Base-by-base conservation (phyloP, 2,888 invertebrate genomes). In the Volucella inanis region DNA sequence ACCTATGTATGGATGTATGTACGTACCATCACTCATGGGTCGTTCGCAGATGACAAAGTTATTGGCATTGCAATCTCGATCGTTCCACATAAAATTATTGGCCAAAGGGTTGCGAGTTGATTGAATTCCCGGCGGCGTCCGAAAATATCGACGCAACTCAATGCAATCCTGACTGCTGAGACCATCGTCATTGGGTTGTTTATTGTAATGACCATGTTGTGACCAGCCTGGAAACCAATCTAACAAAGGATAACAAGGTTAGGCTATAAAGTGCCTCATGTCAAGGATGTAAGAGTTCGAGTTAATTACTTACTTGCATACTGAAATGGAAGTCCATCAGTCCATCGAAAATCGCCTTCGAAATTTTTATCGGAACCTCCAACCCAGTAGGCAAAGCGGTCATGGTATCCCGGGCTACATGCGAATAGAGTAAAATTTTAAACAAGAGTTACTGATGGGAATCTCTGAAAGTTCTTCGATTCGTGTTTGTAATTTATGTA, bases 221-320 rank as follows among this genome's bases (percentile, higher is more conserved):
- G 94, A 93, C 96, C 96, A 96, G 0, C 96, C 96, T 4, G 95
- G 95, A 90, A 96, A 97, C 97, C 97, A 97, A 91, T 96, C 96
- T 97, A 90, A 18, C 18, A 54, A 1, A 41, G 57, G 52, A 72
- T 57, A 88, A 87, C 86, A 87, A 79, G 88, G 49, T 74, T 39
- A 49, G 14, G 3, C 8, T 9, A 65, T 41, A 31, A 31, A 31
- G 31, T 18, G 49, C 10, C 6, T 15, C 15, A 18, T 47, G 41
- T 38, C 1, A 38, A 39, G 18, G 10, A 47, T 50, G 22, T 31
- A 11, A 9, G 18, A 15, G 14, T 14, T 11, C 15, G 64, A 15
- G 57, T 50, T 61, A 64, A 49, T 75, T 18, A 87, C 95, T 95
- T 92, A 97, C 97, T 95, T 88, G 95, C 94, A 89, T 95, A 96